phyloP scores from a whole-genome alignment of 2,888 invertebrate species.

The Cerceris ruficornis region DNA sequence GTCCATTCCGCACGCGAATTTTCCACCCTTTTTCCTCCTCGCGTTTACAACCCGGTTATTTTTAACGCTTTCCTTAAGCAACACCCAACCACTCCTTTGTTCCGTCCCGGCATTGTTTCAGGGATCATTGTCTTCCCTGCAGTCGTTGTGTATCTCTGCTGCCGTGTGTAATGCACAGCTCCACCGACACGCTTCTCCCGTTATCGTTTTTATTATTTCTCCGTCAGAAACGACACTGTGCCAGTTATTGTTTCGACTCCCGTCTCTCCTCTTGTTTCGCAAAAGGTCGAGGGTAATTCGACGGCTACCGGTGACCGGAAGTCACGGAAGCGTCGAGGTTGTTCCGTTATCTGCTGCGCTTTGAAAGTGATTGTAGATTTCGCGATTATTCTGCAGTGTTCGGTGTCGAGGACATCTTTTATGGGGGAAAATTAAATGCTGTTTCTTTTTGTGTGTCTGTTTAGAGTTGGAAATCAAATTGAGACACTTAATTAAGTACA shows the following conservation, averaged over 20 bases:
- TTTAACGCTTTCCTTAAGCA: conserved; percentile 46
- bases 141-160: conserved; percentile 6
- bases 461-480: no score
- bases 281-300: neutral
- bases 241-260: neutral
- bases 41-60: conserved; percentile 26
- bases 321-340: no score
- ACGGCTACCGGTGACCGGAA: no score
- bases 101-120: conserved; percentile 16
- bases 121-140: conserved; percentile 25
- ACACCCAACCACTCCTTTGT: conserved; percentile 30
- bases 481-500: no score
- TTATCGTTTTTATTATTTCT: conserved; percentile 32
- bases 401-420: no score
- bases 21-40: neutral
- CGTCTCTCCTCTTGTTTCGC: conserved; percentile 1
- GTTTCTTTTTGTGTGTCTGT: no score
- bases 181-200: conserved; percentile 19
- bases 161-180: neutral
- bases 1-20: conserved; percentile 1
- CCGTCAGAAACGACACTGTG: neutral
- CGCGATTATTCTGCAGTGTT: no score
- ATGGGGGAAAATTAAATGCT: no score
- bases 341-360: no score
- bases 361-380: no score